A percentile compares a stretch with the other conserved stretches of the same genome.
phyloP scores from a whole-genome alignment of 2,113 vertebrate species.

The Rhinichthys klamathensis region DNA sequence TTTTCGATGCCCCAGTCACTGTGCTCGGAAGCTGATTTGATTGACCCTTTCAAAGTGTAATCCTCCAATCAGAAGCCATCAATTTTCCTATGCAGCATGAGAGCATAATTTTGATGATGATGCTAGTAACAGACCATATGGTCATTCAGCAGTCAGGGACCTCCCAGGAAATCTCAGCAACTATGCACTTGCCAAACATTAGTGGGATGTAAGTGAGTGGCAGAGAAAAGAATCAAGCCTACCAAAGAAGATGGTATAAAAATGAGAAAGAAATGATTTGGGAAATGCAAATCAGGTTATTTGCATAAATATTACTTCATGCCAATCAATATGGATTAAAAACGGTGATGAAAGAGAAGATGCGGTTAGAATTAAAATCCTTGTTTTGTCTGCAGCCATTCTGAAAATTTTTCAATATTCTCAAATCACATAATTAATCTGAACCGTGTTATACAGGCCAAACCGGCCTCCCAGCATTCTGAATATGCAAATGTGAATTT shows the following conservation, averaged over 20 bases:
- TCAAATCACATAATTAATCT: conserved; percentile 29
- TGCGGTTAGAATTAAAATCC: background rate
- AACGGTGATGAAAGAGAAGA: conserved; percentile 9
- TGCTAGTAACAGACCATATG: conserved; percentile 46
- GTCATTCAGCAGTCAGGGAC: conserved; percentile 38
- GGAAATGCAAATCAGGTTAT: conserved; percentile 34
- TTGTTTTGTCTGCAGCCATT: background rate
- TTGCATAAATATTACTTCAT: conserved; percentile 39
- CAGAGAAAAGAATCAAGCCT: background rate
- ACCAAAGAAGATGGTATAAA: conserved; percentile 6
- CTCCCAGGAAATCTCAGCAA: conserved; percentile 37
- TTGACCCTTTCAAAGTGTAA: conserved; percentile 23
- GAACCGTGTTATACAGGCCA: conserved; percentile 10
- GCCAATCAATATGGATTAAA: conserved; percentile 39
- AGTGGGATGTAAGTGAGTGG: conserved; percentile 1
- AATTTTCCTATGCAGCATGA: conserved; percentile 27
- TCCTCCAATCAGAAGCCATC: conserved; percentile 43
- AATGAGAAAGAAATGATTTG: conserved; percentile 20
- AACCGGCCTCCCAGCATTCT: conserved; percentile 14
- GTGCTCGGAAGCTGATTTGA: conserved; percentile 14
- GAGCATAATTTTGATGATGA: conserved; percentile 41
- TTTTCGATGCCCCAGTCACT: conserved; percentile 27
- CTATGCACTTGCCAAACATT: conserved; percentile 37
- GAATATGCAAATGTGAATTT: conserved; percentile 32
- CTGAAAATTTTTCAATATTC: conserved; percentile 5